Evolutionary conservation across 2,113 vertebrate species (phyloP).

Genomic region (Hypocryptadius cinnamomeus): DNA sequence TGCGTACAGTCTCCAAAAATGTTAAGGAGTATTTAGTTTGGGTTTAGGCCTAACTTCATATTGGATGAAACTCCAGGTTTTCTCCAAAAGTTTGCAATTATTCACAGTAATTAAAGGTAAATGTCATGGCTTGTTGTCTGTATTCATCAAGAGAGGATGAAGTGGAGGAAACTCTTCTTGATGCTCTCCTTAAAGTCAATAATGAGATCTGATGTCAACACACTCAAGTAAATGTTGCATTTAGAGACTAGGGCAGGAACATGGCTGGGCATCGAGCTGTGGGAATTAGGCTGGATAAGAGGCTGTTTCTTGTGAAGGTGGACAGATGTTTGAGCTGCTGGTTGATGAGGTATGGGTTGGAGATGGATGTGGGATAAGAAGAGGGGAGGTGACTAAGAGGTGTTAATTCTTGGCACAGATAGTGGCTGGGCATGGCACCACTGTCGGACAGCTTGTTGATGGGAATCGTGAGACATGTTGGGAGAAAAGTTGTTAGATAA

Average conservation of each 20-base stretch:
- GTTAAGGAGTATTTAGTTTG: constrained; percentile 3
- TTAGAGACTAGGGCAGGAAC: not conserved
- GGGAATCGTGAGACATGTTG: not conserved
- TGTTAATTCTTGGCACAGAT: not conserved
- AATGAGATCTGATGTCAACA: not conserved
- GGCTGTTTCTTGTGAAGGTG: not conserved
- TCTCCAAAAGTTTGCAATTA: not conserved
- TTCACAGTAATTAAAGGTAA: not conserved
- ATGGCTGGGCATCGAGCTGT: not conserved
- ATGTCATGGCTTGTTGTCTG: not conserved
- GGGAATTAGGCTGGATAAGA: not conserved
- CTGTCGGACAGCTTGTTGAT: not conserved
- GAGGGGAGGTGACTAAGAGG: not conserved
- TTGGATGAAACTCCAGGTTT: not conserved
- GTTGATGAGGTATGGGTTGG: not conserved
- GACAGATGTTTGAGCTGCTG: not conserved
- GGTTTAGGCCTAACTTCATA: not conserved
- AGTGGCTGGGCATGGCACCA: not conserved
- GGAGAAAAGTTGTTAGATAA: not conserved
- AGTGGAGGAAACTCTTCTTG: not conserved
- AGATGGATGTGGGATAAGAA: not conserved
- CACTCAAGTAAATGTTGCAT: not conserved
- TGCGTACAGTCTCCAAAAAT: not conserved
- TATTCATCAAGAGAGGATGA: not conserved
- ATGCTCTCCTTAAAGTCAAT: not conserved